Evolutionary conservation across 2,113 vertebrate genomes (phyloP), one percentile per base, ranked within the genome.

Genomic region (Pogona vitticeps): DNA sequence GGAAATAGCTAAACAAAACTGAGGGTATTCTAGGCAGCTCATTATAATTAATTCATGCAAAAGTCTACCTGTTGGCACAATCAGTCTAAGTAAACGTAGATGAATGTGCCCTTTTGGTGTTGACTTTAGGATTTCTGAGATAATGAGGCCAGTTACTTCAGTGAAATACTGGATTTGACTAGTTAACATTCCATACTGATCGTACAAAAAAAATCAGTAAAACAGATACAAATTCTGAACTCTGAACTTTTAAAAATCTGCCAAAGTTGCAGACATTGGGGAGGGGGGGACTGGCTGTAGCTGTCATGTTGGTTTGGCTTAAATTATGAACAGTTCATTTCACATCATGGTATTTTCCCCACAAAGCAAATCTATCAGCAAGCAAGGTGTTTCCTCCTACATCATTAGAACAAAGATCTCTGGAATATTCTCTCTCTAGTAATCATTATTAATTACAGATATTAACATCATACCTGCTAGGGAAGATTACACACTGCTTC

Each of bases 1-100:
- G 76, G 5, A 31, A 65, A 67, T 79, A 79, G 84, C 68, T 85
- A 75, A 75, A 82, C 31, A 76, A 75, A 75, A 72, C 40, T 71
- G 52, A 82, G 23, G 42, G n/a, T 81, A 82, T 87, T 82, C 67
- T 76, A 61, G 33, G 18, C 17, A 80, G n/a, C 21, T 81, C 58
- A 75, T 36, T 81, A 26, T 67, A 75, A 80, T 81, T 63, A 75
- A 86, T 80, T 76, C 71, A 46, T 40, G 33, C 42, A 82, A 38
- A 81, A 80, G 56, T 80, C 20, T 81, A 36, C 14, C 63, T 82
- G 26, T 87, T 81, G 70, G 42, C n/a, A 65, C 65, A 67, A 52
- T 65, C n/a, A 67, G 31, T 75, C 3, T 75, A 14, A 70, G 31
- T 82, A 2, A 33, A 9, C 36, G 33, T 56, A 9, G 28, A 71